Base-by-base conservation (phyloP, 2,113 vertebrate genomes). In the Epinephelus cyanopodus region DNA sequence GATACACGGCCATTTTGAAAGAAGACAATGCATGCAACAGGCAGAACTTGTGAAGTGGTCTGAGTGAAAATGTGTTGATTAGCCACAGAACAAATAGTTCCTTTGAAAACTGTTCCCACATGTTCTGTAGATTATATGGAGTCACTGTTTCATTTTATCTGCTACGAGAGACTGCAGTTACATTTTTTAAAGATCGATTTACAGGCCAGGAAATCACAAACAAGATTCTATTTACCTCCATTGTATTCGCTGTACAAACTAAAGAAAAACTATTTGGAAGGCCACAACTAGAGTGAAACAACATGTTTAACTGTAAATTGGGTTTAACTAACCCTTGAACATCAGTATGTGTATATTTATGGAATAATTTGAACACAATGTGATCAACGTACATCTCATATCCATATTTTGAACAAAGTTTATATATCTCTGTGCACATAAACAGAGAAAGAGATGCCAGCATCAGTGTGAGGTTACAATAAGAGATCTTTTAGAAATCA, bases 401-500 rank as follows among this genome's bases (percentile, higher is more conserved):
- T 2, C 10, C 19, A 57, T 3, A 39, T 3, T 70, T 50, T 3
- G 56, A 81, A 63, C 53, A 48, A 79, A 74, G 25, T 37, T 69
- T 60, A 18, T 39, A 25, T 5, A 74, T 70, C 5, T 70, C 47
- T 74, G 23, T 70, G 27, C n/a, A 68, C 21, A 56, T 15, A 18
- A 56, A 64, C 27, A 76, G 19, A 70, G 48, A 73, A 42, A 50
- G 56, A 45, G 1, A 65, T 62, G 23, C 19, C 37, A 23, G 45
- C 48, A 86, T 72, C 71, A 57, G 56, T 70, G 18, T 25, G 21
- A 65, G 70, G 64, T 78, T 62, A 57, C 12, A 67, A 81, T 57
- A 42, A 7, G 6, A 60, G n/a, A 81, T 69, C 37, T 65, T 85
- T 75, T 9, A 25, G 23, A 80, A 85, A 86, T 72, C 61, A 68